phyloP scores from a whole-genome alignment of 2,888 invertebrate genomes.

The Acrobasis suavella region DNA sequence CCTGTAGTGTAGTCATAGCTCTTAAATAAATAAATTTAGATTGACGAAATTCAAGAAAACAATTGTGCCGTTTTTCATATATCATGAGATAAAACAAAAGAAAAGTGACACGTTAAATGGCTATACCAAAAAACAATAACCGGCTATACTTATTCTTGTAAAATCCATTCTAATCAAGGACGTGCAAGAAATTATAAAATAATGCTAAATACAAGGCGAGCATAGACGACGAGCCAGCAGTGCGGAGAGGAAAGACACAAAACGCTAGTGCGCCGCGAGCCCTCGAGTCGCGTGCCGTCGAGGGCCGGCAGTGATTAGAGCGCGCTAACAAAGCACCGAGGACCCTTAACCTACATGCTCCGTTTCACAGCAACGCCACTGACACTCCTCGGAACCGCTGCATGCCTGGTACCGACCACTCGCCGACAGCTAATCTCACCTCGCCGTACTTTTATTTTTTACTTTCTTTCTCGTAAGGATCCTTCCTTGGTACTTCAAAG shows the following conservation, averaged over 20 bases:
- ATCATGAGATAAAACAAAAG: too few species aligned
- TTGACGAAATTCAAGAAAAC: too few species aligned
- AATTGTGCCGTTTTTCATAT: too few species aligned
- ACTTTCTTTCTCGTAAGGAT: constrained; percentile 17
- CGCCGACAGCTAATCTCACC: constrained; percentile 60
- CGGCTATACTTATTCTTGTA: too few species aligned
- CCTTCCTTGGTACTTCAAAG: neutral
- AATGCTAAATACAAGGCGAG: constrained; percentile 5
- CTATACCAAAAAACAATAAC: too few species aligned
- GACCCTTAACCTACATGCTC: constrained; percentile 80
- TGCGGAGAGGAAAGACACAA: constrained; percentile 67
- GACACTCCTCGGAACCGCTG: constrained; percentile 66
- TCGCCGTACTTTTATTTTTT: constrained; percentile 35
- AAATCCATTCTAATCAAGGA: too few species aligned
- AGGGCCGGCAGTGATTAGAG: constrained; percentile 80
- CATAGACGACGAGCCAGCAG: constrained; percentile 50
- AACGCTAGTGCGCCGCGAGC: constrained; percentile 75
- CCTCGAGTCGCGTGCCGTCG: constrained; percentile 68
- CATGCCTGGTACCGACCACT: constrained; percentile 58
- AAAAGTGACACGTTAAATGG: too few species aligned
- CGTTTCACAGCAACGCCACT: constrained; percentile 71
- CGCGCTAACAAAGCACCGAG: constrained; percentile 79
- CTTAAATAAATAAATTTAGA: too few species aligned
- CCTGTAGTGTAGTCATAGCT: too few species aligned
- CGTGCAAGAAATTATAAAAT: neutral